Evolutionary conservation across 1,140 invertebrate genomes (phyloP), one percentile per base, ranked within the genome.

Genomic region (Phocides pigmalion): DNA sequence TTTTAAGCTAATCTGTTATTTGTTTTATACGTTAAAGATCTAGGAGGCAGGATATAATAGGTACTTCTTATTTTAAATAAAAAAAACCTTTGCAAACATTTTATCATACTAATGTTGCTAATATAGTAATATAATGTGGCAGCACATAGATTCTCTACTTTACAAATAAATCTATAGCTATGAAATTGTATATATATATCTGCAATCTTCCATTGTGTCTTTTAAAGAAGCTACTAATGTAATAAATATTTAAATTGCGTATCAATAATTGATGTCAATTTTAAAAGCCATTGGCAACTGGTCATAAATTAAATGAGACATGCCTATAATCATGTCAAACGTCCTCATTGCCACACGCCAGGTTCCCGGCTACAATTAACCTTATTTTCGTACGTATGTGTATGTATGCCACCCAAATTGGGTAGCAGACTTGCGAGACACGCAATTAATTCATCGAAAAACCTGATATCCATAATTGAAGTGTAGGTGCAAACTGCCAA

Each of bases 391-490:
- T 62, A 19, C 25, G 50, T 44, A 32, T 28, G 15, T 28, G 54
- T 51, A 53, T 32, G 46, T 56, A 50, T 47, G 41, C 51, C 50
- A 41, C 35, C 79, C 74, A 73, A 74, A 76, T 81, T 66, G 59
- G 68, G 76, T 66, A 73, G 62, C 58, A 44, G 63, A 67, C 70
- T 65, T 72, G 64, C 63, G 42, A 73, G 64, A 71, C 64, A 62
- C 54, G 76, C 64, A 83, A 83, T 82, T 72, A 79, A 82, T 81
- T 74, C 67, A 74, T 74, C 69, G 70, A 75, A 75, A 76, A 75
- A 74, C 64, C 47, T 41, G 69, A 73, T 66, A 72, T 71, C 72
- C 78, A 77, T 83, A 81, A 82, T 76, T 78, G 76, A 70, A 56
- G 64, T 71, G 77, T 79, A 73, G 81, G 81, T 73, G 79, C 80